These are phyloP conservation scores for Aegithalos caudatus DNA, from an alignment of 2,113 vertebrate species.

Conservation along the genomic window DNA sequence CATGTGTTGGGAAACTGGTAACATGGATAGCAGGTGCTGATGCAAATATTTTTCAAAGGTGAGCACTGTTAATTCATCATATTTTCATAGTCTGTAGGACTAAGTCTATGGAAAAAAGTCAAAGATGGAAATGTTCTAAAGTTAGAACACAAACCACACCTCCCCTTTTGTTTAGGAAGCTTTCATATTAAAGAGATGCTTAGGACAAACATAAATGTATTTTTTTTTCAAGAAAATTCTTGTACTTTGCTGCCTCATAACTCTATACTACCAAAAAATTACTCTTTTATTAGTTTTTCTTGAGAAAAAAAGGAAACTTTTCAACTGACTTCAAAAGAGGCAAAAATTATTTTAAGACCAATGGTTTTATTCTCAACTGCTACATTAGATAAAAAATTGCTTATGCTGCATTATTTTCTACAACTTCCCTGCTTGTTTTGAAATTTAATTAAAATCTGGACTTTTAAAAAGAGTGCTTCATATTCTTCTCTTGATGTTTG, in stretches of 20 bases:
- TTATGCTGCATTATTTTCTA: not conserved
- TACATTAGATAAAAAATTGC: not conserved
- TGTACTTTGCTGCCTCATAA: not conserved
- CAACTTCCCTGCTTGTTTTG: not conserved
- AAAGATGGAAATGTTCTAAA: not conserved
- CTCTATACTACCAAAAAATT: not conserved
- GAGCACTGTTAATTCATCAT: not conserved
- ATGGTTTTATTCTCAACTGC: not conserved
- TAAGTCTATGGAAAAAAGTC: not conserved
- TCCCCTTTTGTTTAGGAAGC: not conserved
- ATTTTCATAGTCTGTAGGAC: not conserved
- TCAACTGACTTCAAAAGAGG: not conserved
- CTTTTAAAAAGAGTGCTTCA: not conserved
- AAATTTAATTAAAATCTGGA: slow-evolving; percentile 8
- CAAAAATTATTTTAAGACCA: not conserved
- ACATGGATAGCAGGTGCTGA: not conserved
- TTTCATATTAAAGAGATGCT: not conserved
- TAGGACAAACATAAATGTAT: not conserved
- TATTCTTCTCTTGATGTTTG: not conserved
- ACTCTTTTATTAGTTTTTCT: not conserved
- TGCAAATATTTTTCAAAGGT: not conserved
- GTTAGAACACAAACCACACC: not conserved
- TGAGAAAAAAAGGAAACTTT: not conserved
- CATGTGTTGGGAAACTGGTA: not conserved
- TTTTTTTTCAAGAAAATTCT: not conserved